These are phyloP conservation scores for Hydrolagus affinis DNA, from an alignment of 2,113 vertebrate genomes.

Conservation along the genomic window DNA sequence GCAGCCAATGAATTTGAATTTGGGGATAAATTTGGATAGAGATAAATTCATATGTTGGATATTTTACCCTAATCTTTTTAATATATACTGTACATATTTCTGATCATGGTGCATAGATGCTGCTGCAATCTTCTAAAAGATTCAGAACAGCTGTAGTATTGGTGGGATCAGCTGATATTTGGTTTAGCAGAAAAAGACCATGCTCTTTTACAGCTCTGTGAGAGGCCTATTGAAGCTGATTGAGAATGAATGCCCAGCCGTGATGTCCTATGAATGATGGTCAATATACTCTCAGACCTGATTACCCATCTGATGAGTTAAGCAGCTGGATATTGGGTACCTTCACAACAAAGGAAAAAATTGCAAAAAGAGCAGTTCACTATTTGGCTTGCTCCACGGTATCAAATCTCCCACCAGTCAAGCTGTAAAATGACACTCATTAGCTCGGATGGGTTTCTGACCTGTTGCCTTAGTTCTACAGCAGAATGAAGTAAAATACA, in stretches of 20 bases:
- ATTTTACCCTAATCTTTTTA: background rate
- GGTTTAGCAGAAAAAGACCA: constrained; percentile 10
- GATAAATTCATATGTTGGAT: too few relatives aligned
- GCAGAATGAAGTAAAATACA: background rate
- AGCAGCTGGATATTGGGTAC: background rate
- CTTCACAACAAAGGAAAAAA: background rate
- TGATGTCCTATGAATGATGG: constrained; percentile 16
- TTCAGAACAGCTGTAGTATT: background rate
- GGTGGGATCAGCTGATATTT: constrained; percentile 17
- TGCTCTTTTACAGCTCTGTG: constrained; percentile 1
- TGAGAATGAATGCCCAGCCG: background rate
- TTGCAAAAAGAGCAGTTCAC: background rate
- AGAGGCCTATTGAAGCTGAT: constrained; percentile 12
- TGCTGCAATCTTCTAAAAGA: background rate
- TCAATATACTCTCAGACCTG: background rate
- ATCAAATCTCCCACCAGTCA: background rate
- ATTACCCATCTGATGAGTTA: background rate
- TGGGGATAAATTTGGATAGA: too few relatives aligned
- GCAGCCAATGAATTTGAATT: too few relatives aligned
- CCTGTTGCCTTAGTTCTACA: background rate
- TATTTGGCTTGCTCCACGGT: background rate
- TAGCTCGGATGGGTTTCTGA: background rate
- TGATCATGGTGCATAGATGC: background rate
- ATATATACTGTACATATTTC: background rate
- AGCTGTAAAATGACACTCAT: background rate